A percentile compares a stretch with the other conserved stretches of the same genome.
Evolutionary conservation across 2,113 vertebrate genomes (phyloP).

Genomic region (Delphinus delphis): DNA sequence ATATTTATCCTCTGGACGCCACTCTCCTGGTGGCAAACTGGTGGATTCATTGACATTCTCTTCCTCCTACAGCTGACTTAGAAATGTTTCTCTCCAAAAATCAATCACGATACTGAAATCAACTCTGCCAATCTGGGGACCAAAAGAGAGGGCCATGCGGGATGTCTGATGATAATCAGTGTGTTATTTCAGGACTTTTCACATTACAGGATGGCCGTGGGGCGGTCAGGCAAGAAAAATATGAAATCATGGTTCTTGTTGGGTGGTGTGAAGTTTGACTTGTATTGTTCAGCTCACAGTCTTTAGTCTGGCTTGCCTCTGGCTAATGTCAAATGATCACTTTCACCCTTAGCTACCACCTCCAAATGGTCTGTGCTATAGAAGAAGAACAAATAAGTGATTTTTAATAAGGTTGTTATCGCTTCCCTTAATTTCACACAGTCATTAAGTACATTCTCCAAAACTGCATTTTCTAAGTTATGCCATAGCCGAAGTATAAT

Average conservation of each 20-base stretch:
- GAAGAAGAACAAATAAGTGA: neutral
- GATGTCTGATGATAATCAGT: neutral
- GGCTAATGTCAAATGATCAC: conserved; percentile 60
- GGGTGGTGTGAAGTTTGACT: conserved; percentile 4
- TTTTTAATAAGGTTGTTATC: neutral
- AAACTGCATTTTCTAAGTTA: neutral
- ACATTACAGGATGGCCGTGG: neutral
- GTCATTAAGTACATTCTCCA: neutral
- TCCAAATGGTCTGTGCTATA: neutral
- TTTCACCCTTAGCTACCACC: conserved; percentile 10
- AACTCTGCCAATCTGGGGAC: neutral
- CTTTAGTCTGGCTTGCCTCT: conserved; percentile 29
- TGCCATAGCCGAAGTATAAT: neutral
- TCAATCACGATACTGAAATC: neutral
- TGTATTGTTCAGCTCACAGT: conserved; percentile 37
- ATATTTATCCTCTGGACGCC: neutral
- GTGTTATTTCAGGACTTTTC: neutral
- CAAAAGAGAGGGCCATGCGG: neutral
- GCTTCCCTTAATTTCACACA: neutral
- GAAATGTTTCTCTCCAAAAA: neutral
- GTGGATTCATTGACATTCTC: neutral
- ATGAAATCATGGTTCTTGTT: conserved; percentile 63
- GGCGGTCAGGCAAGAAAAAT: conserved; percentile 21
- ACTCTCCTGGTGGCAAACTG: neutral
- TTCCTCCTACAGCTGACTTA: neutral